Percentiles rank a stretch among this genome's conserved stretches.
Conservation (phyloP, 2,888 invertebrate genomes). For the Myathropa florea region DNA sequence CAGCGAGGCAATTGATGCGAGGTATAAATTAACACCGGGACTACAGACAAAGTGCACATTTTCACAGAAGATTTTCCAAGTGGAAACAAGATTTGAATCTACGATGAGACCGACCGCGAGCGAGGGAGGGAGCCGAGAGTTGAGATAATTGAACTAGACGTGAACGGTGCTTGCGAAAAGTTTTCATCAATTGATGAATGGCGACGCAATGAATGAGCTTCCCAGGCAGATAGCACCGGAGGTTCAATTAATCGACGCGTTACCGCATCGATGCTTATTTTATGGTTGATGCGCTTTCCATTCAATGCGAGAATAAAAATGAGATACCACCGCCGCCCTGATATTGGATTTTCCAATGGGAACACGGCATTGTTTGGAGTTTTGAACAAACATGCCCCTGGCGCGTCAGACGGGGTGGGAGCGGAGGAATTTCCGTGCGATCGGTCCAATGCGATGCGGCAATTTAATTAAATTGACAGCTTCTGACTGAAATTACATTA, state of each 20-base stretch:
- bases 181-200: constrained; percentile 62
- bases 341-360: constrained; percentile 10
- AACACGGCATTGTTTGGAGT: constrained; percentile 11
- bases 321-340: not conserved
- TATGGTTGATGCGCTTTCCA: constrained; percentile 55
- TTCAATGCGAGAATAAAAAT: constrained; percentile 21
- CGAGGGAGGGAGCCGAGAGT: not conserved
- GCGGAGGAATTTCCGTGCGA: constrained; percentile 32
- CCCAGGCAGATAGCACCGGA: constrained; percentile 47
- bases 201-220: constrained; percentile 60
- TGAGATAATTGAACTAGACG: constrained; percentile 2
- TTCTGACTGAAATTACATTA: constrained; percentile 33
- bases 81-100: constrained; percentile 50
- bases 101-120: not conserved
- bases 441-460: constrained; percentile 23
- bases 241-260: constrained; percentile 60
- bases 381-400: not conserved
- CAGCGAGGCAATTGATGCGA: constrained; percentile 38
- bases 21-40: constrained; percentile 30
- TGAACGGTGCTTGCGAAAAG: constrained; percentile 9
- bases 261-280: constrained; percentile 67
- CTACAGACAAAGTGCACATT: constrained; percentile 45
- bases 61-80: constrained; percentile 30
- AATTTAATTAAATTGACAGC: constrained; percentile 66
- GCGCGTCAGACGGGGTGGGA: not conserved